Conservation (phyloP, 1,140 invertebrate genomes). For the Ylistrum balloti region DNA sequence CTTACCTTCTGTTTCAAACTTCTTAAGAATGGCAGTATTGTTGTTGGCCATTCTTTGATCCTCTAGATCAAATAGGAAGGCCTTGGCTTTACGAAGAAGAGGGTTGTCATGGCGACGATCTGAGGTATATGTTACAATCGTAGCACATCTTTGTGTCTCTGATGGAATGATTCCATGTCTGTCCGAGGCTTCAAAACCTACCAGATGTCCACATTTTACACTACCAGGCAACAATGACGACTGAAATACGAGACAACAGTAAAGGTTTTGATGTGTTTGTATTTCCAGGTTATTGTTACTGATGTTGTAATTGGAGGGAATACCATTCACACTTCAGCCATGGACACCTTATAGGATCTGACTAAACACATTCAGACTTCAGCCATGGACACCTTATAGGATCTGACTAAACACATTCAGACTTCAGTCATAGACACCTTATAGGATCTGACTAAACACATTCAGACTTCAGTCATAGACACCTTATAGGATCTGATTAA, state of each 20-base stretch:
- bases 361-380: too few species aligned
- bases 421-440: too few species aligned
- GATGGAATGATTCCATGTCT: slow-evolving; percentile 85
- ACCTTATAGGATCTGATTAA: too few species aligned
- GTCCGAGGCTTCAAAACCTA: slow-evolving; percentile 85
- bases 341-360: too few species aligned
- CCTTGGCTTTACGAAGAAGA: slow-evolving; percentile 60
- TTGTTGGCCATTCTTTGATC: slow-evolving; percentile 55
- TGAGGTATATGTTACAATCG: slow-evolving; percentile 77
- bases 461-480: too few species aligned
- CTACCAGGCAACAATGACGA: slow-evolving; percentile 77
- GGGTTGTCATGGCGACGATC: slow-evolving; percentile 62
- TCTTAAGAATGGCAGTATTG: slow-evolving; percentile 58
- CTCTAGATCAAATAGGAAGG: slow-evolving; percentile 62
- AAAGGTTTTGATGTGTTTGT: too few species aligned
- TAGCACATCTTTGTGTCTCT: slow-evolving; percentile 83
- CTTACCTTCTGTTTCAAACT: slow-evolving; percentile 66
- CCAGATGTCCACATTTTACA: slow-evolving; percentile 85
- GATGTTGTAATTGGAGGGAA: too few species aligned
- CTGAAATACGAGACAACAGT: background rate
- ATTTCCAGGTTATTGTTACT: too few species aligned
- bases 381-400: too few species aligned
- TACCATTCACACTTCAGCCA: too few species aligned
- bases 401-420: too few species aligned
- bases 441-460: too few species aligned